These are phyloP conservation scores for Callithrix jacchus DNA, from an alignment of 2,113 vertebrate genomes.

Conservation along the genomic window DNA sequence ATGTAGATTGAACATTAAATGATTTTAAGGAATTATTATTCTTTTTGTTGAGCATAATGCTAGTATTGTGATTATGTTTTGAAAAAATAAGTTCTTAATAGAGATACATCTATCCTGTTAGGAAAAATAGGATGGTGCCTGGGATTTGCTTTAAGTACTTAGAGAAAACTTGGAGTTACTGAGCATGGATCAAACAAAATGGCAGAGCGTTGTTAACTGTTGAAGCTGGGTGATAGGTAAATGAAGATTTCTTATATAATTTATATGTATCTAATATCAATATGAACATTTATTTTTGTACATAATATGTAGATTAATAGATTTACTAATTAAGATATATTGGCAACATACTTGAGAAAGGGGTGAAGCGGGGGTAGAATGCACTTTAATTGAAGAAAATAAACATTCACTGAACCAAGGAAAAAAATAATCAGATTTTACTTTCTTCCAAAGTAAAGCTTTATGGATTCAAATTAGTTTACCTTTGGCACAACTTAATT, in stretches of 20 bases:
- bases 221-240: not conserved
- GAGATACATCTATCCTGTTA: not conserved
- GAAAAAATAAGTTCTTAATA: not conserved
- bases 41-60: not conserved
- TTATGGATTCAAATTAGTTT: not conserved
- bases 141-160: not conserved
- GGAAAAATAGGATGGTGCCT: not conserved
- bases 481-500: not conserved
- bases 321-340: not conserved
- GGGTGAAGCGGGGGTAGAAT: not conserved
- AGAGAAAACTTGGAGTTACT: not conserved
- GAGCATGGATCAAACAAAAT: not conserved
- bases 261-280: not conserved
- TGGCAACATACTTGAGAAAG: not conserved
- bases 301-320: not conserved
- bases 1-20: not conserved
- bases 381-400: not conserved
- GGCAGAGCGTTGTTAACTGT: not conserved
- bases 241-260: not conserved
- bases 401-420: not conserved
- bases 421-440: not conserved
- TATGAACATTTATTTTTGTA: not conserved
- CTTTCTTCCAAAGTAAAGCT: conserved; percentile 20
- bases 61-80: not conserved
- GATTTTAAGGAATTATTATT: not conserved